Evolutionary conservation across 2,797 vertebrate genomes (phyloP), one percentile per base, ranked within the genome.

Genomic region (Sebastes jordani): DNA sequence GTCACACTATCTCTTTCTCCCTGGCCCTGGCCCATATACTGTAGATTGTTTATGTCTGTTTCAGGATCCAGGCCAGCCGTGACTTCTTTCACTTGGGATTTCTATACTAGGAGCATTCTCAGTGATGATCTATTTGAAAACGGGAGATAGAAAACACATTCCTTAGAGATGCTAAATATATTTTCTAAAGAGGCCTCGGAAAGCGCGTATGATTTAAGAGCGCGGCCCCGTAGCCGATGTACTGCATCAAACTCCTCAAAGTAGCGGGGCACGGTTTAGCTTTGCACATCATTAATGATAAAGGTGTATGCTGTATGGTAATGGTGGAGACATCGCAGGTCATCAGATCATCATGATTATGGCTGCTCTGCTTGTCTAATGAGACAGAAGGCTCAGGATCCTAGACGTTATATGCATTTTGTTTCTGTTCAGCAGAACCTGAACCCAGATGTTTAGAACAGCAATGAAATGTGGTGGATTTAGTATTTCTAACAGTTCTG

Each of bases 111-210:
- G 82, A 87, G 64, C 82, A 63, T 88, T 87, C 75, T 90, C 82
- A 73, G 54, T 36, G 52, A 86, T 85, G 90, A 91, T 91, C 86
- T 82, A 86, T 92, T 89, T 89, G 89, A 84, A 91, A 90, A 84
- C 11, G 58, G 54, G 74, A 82, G 77, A 86, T 63, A 82, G 81
- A 80, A 83, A 88, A 81, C 74, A 59, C 78, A 77, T 81, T 80
- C 86, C 84, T 84, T 22, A 16, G 86, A 86, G 86, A 89, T 86
- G 79, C 86, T 92, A 87, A 89, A 91, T 89, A 89, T 90, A 87
- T 88, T 88, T 88, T 86, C 38, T 81, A 42, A 85, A 82, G 80
- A 85, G 74, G 34, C 63, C 63, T 67, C 46, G 14, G 74, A 65
- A 82, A 75, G 60, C 62, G n/a, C 11, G 60, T 83, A 83, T 86